phyloP scores from a whole-genome alignment of 2,797 vertebrate species.

The Poecilia wingei region DNA sequence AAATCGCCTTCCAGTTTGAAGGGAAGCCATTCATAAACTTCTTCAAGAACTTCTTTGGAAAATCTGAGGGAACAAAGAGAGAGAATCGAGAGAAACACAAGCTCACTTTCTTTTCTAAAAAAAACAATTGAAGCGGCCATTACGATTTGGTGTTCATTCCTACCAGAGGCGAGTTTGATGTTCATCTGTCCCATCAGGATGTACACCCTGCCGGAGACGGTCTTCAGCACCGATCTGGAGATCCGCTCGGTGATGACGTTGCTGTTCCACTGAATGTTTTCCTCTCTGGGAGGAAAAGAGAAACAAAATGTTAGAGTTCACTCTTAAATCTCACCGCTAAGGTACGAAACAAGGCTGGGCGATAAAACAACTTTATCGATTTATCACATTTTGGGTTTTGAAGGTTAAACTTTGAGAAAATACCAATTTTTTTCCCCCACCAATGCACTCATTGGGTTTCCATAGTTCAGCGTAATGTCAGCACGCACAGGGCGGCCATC shows the following conservation, averaged over 20 bases:
- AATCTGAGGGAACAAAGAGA: constrained; percentile 55
- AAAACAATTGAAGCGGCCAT: no score
- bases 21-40: constrained; percentile 80
- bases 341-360: background rate
- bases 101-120: no score
- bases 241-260: constrained; percentile 77
- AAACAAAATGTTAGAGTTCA: background rate
- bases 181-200: constrained; percentile 77
- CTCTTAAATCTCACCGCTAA: background rate
- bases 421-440: no score
- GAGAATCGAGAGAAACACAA: background rate
- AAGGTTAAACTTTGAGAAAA: no score
- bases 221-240: constrained; percentile 71
- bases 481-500: no score
- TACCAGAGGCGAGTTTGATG: constrained; percentile 38
- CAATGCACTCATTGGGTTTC: no score
- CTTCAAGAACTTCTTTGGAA: constrained; percentile 78
- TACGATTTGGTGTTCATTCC: constrained; percentile 1
- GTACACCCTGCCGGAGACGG: constrained; percentile 74
- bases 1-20: constrained; percentile 74
- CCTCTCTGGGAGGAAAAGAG: constrained; percentile 58
- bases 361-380: no score
- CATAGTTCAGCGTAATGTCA: no score
- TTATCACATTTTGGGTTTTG: no score
- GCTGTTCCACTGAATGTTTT: constrained; percentile 80